These are phyloP conservation scores for Lucinisca nassula DNA, from an alignment of 2,888 invertebrate species.

Conservation along the genomic window DNA sequence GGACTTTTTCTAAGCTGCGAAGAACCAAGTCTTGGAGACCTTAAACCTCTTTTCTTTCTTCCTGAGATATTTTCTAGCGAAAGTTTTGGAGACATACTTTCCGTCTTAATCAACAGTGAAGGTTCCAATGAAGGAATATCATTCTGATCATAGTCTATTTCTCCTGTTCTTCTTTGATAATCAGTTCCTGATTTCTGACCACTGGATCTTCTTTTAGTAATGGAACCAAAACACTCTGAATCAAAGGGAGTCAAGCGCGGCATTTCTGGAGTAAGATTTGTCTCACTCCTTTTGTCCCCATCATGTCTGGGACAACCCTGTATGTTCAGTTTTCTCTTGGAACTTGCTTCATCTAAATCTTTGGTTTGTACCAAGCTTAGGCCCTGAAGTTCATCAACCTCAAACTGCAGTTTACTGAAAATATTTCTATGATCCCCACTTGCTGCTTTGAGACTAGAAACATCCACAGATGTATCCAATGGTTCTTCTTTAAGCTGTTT, in stretches of 20 bases:
- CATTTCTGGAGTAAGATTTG: slow-evolving; percentile 46
- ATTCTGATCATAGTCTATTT: background rate
- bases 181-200: background rate
- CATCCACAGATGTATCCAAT: no score
- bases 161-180: background rate
- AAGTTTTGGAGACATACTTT: background rate
- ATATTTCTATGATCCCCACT: slow-evolving; percentile 46
- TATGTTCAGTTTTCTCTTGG: slow-evolving; percentile 27
- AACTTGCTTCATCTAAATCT: background rate
- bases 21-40: background rate
- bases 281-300: slow-evolving; percentile 7
- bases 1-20: background rate
- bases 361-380: background rate
- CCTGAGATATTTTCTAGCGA: background rate
- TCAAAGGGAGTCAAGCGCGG: slow-evolving; percentile 62
- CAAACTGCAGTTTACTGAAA: slow-evolving; percentile 62
- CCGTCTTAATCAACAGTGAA: background rate
- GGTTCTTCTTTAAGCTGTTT: background rate
- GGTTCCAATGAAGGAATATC: background rate
- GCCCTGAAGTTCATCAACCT: slow-evolving; percentile 39
- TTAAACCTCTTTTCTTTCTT: background rate
- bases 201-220: no score
- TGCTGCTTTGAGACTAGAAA: background rate
- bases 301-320: background rate
- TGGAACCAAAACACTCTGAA: background rate